Percentiles rank a stretch among this genome's conserved stretches.
phyloP scores from a whole-genome alignment of 2,113 vertebrate genomes.

The Ctenodactylus gundi region DNA sequence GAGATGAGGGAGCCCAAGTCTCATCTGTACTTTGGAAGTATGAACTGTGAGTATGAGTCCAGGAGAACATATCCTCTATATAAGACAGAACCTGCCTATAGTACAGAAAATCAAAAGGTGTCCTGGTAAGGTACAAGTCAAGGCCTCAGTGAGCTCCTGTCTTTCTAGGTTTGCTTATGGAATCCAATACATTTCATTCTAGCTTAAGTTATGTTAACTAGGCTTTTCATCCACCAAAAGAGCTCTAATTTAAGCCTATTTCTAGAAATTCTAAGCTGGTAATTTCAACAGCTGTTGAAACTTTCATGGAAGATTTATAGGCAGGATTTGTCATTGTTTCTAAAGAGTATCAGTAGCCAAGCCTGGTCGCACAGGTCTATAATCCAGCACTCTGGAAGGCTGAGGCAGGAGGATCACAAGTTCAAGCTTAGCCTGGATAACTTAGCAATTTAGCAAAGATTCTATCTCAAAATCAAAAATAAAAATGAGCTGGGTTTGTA shows the following conservation, averaged over 20 bases:
- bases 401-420: neutral
- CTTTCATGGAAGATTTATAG: neutral
- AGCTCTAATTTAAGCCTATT: neutral
- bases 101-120: neutral
- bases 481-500: no score
- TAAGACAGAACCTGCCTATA: neutral
- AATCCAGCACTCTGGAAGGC: neutral
- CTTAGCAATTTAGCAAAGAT: no score
- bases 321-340: neutral
- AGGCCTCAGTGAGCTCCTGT: neutral
- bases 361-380: neutral
- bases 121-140: neutral
- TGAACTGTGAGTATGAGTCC: neutral
- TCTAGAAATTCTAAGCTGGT: constrained; percentile 48
- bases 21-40: neutral
- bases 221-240: neutral
- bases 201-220: neutral
- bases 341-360: neutral
- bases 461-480: no score
- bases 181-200: neutral
- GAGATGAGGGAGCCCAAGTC: neutral
- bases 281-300: neutral
- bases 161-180: neutral
- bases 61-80: neutral
- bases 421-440: neutral